Evolutionary conservation across 2,888 invertebrate genomes (phyloP).

Genomic region (Hirudinaria manillensis): DNA sequence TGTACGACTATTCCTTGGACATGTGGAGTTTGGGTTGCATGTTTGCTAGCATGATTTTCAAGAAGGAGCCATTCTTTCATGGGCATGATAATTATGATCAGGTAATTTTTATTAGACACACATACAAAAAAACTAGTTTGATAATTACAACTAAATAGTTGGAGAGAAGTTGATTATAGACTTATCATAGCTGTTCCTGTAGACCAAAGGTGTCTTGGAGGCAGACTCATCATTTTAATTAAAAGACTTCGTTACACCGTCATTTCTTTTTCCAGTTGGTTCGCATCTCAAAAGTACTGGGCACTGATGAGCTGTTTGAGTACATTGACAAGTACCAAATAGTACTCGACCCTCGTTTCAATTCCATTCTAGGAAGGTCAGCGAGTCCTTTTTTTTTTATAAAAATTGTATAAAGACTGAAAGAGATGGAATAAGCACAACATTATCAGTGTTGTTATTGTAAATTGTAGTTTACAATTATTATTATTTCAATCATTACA

Average conservation of each 20-base stretch:
- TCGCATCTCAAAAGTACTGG: constrained; percentile 96
- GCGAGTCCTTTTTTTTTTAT: too few species aligned
- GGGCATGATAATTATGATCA: constrained; percentile 99
- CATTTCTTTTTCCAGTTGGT: constrained; percentile 62
- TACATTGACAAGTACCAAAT: constrained; percentile 99
- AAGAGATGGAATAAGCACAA: neutral
- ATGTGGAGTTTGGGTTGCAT: constrained; percentile 99
- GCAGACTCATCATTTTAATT: neutral
- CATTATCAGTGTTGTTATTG: neutral
- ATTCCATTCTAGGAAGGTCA: constrained; percentile 92
- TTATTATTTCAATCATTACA: neutral
- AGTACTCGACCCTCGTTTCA: constrained; percentile 97
- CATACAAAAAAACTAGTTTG: neutral
- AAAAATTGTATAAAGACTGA: neutral
- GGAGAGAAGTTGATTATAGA: neutral
- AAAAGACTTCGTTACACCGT: neutral
- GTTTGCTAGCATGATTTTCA: constrained; percentile 99
- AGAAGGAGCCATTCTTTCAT: constrained; percentile 99
- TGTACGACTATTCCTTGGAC: constrained; percentile 99
- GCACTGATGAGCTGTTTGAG: constrained; percentile 97
- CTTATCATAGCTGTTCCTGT: neutral
- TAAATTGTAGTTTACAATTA: neutral
- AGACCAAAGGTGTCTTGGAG: neutral
- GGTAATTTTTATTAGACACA: constrained; percentile 45
- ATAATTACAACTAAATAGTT: too few species aligned